Conservation (phyloP, 2,888 invertebrate genomes). For the Mesochorus sp. region DNA sequence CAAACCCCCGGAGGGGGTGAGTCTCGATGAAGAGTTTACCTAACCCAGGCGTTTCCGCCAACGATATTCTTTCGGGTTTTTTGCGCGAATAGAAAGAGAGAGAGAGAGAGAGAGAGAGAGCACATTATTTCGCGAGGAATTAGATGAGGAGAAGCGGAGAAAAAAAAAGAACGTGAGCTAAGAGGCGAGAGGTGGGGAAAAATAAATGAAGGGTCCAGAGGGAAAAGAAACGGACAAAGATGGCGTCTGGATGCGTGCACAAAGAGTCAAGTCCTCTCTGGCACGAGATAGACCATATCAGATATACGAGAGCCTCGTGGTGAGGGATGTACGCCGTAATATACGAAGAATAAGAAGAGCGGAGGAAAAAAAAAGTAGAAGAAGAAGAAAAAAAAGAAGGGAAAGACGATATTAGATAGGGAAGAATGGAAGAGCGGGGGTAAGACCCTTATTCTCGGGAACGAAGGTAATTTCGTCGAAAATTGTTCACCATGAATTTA, state of each 20-base stretch:
- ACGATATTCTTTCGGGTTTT: slow-evolving; percentile 31
- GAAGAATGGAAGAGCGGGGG: slow-evolving; percentile 38
- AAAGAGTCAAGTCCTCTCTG: not conserved
- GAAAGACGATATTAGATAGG: not conserved
- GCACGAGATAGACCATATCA: slow-evolving; percentile 1
- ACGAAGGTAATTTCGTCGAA: slow-evolving; percentile 43
- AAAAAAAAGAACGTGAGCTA: not conserved
- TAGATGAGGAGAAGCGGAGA: not conserved
- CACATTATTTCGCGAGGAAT: no score
- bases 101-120: no score
- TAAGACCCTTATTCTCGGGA: slow-evolving; percentile 27
- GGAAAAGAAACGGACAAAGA: not conserved
- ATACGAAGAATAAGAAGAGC: not conserved
- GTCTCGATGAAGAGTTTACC: slow-evolving; percentile 46
- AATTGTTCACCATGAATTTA: slow-evolving; percentile 52
- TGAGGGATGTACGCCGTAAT: no score
- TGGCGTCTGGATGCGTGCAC: slow-evolving; percentile 5
- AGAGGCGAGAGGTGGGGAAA: not conserved
- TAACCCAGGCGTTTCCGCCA: slow-evolving; percentile 9
- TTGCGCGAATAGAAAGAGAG: no score
- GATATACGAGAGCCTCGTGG: slow-evolving; percentile 4
- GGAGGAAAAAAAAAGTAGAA: not conserved
- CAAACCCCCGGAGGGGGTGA: slow-evolving; percentile 42
- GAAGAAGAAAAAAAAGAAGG: not conserved
- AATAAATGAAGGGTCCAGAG: not conserved